Conservation (phyloP, 2,797 vertebrate genomes). For the Hippopotamyrus pictus region DNA sequence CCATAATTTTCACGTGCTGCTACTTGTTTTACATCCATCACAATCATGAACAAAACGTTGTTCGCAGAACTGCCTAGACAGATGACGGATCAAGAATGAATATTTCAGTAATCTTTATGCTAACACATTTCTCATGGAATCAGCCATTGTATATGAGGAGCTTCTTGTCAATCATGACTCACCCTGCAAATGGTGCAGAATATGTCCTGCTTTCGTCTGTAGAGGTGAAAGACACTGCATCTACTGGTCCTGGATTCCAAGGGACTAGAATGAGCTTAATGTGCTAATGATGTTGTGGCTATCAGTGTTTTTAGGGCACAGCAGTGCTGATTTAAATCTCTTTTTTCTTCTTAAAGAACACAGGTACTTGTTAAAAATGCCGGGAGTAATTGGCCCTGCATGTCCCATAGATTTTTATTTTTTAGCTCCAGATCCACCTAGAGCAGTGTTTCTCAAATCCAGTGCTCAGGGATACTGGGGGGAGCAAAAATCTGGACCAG, state of each 20-base stretch:
- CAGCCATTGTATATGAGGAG: conserved; percentile 16
- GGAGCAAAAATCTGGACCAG: background rate
- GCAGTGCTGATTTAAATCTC: background rate
- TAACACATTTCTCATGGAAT: conserved; percentile 5
- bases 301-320: background rate
- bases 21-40: conserved; percentile 50
- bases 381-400: background rate
- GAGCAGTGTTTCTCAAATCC: background rate
- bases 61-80: conserved; percentile 54
- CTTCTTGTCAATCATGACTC: conserved; percentile 23
- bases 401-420: background rate
- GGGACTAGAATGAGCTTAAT: background rate
- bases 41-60: conserved; percentile 45
- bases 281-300: background rate
- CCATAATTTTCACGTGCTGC: background rate
- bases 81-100: conserved; percentile 44
- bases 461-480: background rate
- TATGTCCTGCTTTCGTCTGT: background rate
- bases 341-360: background rate
- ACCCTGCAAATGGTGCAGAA: background rate
- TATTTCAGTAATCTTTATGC: conserved; percentile 23
- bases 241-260: background rate
- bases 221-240: background rate
- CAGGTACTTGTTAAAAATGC: background rate
- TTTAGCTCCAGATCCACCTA: background rate